Conservation (phyloP, 2,113 vertebrate genomes). For the Podiceps cristatus region DNA sequence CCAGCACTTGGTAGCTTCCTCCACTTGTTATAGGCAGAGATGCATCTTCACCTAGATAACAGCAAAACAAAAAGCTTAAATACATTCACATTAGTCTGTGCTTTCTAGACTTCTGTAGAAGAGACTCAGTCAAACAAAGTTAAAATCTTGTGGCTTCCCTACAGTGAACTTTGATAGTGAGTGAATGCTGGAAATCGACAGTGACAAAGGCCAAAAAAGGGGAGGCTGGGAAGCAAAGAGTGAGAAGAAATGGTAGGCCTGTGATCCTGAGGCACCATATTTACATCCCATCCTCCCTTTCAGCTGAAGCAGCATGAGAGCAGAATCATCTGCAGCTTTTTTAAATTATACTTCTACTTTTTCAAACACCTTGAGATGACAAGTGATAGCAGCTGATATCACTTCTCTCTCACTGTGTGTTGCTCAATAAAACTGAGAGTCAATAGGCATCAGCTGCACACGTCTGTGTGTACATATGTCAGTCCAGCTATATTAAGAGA, state of each 20-base stretch:
- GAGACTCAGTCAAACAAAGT: neutral
- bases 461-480: fast-evolving
- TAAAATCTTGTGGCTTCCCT: neutral
- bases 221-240: neutral
- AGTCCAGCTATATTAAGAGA: neutral
- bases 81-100: neutral
- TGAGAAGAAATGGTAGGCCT: neutral
- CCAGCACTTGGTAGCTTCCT: constrained; percentile 95
- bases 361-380: neutral
- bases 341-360: neutral
- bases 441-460: neutral
- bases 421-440: neutral
- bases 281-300: neutral
- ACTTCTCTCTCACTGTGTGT: neutral
- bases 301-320: neutral
- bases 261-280: neutral
- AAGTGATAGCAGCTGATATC: neutral
- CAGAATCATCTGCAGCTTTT: neutral
- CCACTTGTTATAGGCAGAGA: constrained; percentile 93
- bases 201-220: neutral
- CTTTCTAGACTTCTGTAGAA: neutral
- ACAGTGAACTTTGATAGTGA: neutral
- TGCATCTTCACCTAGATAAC: constrained; percentile 90
- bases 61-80: neutral
- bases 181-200: fast-evolving